A percentile compares a stretch with the other conserved stretches of the same genome.
Conservation (phyloP, 2,888 invertebrate species). For the Dorcus parallelipipedus region DNA sequence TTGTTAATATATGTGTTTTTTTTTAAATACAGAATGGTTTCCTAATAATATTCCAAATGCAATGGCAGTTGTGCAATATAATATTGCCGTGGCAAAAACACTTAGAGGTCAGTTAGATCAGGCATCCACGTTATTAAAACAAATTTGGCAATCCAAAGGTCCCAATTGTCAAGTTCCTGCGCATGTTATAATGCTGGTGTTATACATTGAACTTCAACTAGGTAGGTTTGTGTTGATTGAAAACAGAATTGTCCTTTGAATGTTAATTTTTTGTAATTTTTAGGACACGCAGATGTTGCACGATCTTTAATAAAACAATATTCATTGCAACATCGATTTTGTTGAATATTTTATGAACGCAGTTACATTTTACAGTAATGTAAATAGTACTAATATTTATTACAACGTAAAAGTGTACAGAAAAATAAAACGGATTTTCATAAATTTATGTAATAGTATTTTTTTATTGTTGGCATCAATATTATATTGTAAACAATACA, state of each 20-base stretch:
- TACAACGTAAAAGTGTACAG: too few species aligned
- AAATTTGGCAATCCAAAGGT: conserved; percentile 56
- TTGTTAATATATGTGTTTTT: background rate
- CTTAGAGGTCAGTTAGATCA: conserved; percentile 72
- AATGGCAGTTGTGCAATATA: conserved; percentile 71
- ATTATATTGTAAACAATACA: too few species aligned
- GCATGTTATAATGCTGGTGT: conserved; percentile 61
- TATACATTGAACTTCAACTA: conserved; percentile 63
- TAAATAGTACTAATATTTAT: too few species aligned
- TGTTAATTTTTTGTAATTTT: conserved; percentile 27
- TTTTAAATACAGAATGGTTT: conserved; percentile 57
- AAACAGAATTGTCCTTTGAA: background rate
- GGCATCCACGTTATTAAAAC: conserved; percentile 44
- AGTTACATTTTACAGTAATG: too few species aligned
- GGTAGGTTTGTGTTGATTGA: conserved; percentile 45
- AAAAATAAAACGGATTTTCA: too few species aligned
- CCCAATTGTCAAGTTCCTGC: conserved; percentile 54
- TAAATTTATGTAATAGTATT: too few species aligned
- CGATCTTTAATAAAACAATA: conserved; percentile 62
- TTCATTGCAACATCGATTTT: conserved; percentile 49
- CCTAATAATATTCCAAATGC: conserved; percentile 63
- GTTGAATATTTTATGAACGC: too few species aligned
- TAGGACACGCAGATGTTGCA: conserved; percentile 58
- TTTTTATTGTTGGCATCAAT: too few species aligned
- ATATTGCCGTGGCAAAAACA: conserved; percentile 73